Base-by-base conservation (phyloP, 2,797 vertebrate species). In the Cygnus olor region DNA sequence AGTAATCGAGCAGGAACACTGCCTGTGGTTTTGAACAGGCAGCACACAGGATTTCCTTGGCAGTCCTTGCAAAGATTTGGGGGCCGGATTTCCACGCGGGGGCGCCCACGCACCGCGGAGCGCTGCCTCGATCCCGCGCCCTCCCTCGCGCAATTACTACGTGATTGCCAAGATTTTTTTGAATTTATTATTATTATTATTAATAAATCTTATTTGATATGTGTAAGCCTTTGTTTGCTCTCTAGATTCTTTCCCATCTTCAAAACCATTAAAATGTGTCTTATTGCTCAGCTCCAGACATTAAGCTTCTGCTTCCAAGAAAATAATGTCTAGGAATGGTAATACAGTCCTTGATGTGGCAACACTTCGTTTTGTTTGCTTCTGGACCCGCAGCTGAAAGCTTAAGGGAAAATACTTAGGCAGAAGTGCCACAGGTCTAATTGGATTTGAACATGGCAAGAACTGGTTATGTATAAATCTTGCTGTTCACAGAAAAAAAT, bases 21-120 rank as follows among this genome's bases (percentile, higher is more conserved):
- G 88, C 17, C 44, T 45, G n/a, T 58, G 32, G 27, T 54, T 90
- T 94, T 76, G 27, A 53, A 21, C 5, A 24, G 21, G 53, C 13
- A 10, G 5, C n/a, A 49, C 10, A 70, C 49, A 28, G 44, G 24
- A 80, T 74, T 85, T 71, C 45, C 56, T 17, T 58, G 66, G 20
- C 45, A 89, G 42, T 56, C 32, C 21, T 12, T 25, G 49, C 24
- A 25, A 14, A 25, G 49, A 51, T 51, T 25, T 51, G 49, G 49
- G 45, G 49, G 24, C 24, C 8, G 49, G 49, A 51, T 51, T 51
- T 49, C 49, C 97, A 94, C 73, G 34, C 92, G 97, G 71, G 95
- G 97, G 96, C 92, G 90, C 79, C 74, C 93, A 64, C 87, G 86
- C 56, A 60, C 92, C 96, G 95, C 77, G 27, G 17, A 36, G 58